A percentile compares a stretch with the other conserved stretches of the same genome.
These are phyloP conservation scores for Sorex araneus DNA, from an alignment of 2,113 vertebrate genomes.

Conservation along the genomic window DNA sequence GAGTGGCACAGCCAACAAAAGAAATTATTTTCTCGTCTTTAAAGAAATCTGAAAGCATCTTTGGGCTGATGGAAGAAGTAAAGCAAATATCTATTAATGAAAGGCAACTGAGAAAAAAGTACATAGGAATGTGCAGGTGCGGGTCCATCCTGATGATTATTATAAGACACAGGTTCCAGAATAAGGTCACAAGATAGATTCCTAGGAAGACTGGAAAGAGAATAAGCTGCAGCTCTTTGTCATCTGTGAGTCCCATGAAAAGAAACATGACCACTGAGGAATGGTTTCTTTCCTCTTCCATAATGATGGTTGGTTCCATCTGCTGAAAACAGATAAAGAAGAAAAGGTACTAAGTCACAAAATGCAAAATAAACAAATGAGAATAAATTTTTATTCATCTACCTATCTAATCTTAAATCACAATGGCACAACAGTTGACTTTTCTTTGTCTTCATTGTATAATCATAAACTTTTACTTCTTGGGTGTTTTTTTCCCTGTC, in stretches of 20 bases:
- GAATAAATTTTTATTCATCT: too few species aligned
- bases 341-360: not conserved
- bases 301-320: not conserved
- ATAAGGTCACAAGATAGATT: not conserved
- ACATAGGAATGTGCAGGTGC: not conserved
- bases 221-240: not conserved
- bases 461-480: not conserved
- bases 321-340: not conserved
- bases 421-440: not conserved
- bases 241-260: not conserved
- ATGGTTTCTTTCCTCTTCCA: not conserved
- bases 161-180: not conserved
- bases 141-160: not conserved
- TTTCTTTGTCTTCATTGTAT: not conserved
- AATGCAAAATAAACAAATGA: not conserved
- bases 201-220: not conserved
- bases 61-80: slow-evolving; percentile 49
- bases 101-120: not conserved
- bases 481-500: not conserved
- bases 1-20: not conserved
- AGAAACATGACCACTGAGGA: not conserved
- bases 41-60: slow-evolving; percentile 57
- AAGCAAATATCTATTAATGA: not conserved
- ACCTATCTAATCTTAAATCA: not conserved
- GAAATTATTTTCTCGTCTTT: not conserved